These are phyloP conservation scores for Bambusicola thoracicus DNA, from an alignment of 2,113 vertebrate species.

Conservation along the genomic window DNA sequence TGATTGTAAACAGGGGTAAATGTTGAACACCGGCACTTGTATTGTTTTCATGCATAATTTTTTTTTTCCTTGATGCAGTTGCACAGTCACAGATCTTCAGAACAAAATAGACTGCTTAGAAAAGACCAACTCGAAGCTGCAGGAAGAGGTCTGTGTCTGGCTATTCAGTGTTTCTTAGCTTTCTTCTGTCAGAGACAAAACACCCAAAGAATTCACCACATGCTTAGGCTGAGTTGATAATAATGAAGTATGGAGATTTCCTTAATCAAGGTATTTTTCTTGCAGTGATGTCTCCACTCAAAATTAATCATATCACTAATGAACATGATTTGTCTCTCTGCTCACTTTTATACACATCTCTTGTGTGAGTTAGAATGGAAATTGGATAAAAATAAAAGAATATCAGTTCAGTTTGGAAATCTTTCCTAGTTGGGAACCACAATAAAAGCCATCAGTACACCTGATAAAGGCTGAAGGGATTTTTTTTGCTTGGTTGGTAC, in stretches of 20 bases:
- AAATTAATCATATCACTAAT: background rate
- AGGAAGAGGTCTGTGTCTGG: constrained; percentile 90
- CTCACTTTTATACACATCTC: background rate
- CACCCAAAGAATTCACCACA: background rate
- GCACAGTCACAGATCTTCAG: constrained; percentile 96
- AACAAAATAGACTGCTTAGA: constrained; percentile 95
- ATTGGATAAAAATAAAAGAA: background rate
- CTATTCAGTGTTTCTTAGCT: background rate
- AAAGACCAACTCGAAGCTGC: constrained; percentile 95
- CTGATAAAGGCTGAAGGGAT: background rate
- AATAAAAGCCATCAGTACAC: background rate
- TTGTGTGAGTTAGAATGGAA: background rate
- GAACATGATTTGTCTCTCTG: background rate
- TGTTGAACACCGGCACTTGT: background rate
- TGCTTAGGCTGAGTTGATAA: background rate
- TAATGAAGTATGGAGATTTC: background rate
- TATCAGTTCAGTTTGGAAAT: background rate
- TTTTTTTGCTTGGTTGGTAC: background rate
- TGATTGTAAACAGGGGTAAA: background rate
- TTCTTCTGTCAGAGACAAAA: background rate
- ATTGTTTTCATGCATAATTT: background rate
- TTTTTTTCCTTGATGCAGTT: constrained; percentile 75
- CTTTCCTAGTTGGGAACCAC: background rate
- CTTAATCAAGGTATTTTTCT: background rate
- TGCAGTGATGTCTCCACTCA: background rate